Percentiles rank a stretch among this genome's conserved stretches.
Evolutionary conservation across 2,797 vertebrate species (phyloP).

Genomic region (Epinephelus coioides): DNA sequence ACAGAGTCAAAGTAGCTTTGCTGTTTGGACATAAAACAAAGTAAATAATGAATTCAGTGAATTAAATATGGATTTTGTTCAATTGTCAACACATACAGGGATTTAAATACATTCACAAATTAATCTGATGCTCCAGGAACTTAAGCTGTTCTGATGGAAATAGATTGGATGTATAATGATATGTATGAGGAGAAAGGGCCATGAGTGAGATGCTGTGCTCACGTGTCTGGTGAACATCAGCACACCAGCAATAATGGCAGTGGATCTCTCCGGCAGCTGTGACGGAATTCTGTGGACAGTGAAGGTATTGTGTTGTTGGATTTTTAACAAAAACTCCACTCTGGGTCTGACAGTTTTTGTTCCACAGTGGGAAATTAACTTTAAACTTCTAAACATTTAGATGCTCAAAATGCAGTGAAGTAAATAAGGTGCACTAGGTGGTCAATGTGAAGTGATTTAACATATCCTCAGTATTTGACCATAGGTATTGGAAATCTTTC

Average conservation of each 20-base stretch:
- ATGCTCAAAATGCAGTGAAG: not conserved
- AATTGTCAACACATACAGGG: not conserved
- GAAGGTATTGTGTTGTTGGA: not conserved
- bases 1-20: not conserved
- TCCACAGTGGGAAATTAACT: not conserved
- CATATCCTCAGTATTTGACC: not conserved
- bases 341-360: not conserved
- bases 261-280: not conserved
- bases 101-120: constrained; percentile 7
- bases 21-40: not conserved
- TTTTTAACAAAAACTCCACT: not conserved
- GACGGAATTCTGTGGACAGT: not conserved
- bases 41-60: not conserved
- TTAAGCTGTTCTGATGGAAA: constrained; percentile 1
- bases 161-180: not conserved
- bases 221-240: too few relatives aligned
- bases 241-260: too few relatives aligned
- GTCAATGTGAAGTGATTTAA: not conserved
- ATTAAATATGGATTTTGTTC: not conserved
- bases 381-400: not conserved
- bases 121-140: constrained; percentile 4
- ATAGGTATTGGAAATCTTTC: not conserved
- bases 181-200: not conserved
- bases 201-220: too few relatives aligned
- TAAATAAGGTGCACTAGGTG: not conserved